A percentile compares a stretch with the other conserved stretches of the same genome.
These are phyloP conservation scores for Seira sanloemensis DNA, from an alignment of 2,888 invertebrate genomes.

Conservation along the genomic window DNA sequence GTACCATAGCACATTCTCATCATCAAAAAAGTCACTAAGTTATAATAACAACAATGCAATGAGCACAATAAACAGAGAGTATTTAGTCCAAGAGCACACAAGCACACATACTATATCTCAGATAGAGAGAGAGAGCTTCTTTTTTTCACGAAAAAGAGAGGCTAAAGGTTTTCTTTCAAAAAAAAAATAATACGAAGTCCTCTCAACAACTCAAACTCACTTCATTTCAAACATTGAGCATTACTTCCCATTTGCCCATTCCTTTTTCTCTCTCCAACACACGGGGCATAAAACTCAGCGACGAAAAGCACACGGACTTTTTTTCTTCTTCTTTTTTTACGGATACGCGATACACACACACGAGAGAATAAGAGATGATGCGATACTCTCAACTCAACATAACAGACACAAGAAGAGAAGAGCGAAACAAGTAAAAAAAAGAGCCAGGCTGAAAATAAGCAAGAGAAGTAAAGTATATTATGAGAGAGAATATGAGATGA, in stretches of 20 bases:
- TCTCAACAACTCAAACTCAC: slow-evolving; percentile 56
- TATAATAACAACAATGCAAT: slow-evolving; percentile 54
- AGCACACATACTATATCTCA: slow-evolving; percentile 7
- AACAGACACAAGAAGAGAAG: slow-evolving; percentile 30
- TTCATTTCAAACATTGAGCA: slow-evolving; percentile 65
- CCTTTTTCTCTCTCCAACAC: slow-evolving; percentile 11
- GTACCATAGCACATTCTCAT: slow-evolving; percentile 18
- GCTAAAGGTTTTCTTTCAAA: slow-evolving; percentile 59
- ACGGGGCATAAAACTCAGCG: background rate
- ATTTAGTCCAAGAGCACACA: slow-evolving; percentile 17
- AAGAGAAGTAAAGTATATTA: slow-evolving; percentile 56
- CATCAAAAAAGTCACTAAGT: slow-evolving; percentile 49
- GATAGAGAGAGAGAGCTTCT: slow-evolving; percentile 26
- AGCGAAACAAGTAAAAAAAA: slow-evolving; percentile 32
- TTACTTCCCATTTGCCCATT: slow-evolving; percentile 64
- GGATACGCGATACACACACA: slow-evolving; percentile 24
- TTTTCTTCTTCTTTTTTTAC: background rate
- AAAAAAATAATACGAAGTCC: slow-evolving; percentile 33
- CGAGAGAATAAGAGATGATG: slow-evolving; percentile 37
- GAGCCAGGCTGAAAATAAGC: slow-evolving; percentile 58
- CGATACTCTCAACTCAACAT: slow-evolving; percentile 20
- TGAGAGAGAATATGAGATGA: slow-evolving; percentile 65
- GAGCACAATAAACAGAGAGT: slow-evolving; percentile 52
- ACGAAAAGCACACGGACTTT: slow-evolving; percentile 2
- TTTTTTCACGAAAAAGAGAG: slow-evolving; percentile 39